Evolutionary conservation across 1,140 invertebrate species (phyloP).

Genomic region (Drosophila subobscura): DNA sequence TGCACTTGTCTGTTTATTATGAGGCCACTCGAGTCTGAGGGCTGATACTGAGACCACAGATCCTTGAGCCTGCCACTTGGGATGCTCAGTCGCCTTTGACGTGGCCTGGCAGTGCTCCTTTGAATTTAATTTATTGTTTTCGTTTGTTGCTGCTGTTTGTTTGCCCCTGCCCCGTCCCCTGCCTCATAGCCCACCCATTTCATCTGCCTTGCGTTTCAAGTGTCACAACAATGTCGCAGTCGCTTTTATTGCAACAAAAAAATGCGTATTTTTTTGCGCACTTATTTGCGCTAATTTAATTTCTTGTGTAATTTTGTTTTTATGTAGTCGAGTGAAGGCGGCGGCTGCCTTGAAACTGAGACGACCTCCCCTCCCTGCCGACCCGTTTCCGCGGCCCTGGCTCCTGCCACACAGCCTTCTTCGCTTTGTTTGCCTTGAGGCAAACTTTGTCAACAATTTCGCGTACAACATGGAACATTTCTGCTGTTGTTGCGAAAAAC

Average conservation of each 20-base stretch:
- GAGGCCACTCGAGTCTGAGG: slow-evolving; percentile 63
- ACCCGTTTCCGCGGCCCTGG: not conserved
- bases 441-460: slow-evolving; percentile 80
- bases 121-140: slow-evolving; percentile 82
- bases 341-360: slow-evolving; percentile 76
- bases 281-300: slow-evolving; percentile 80
- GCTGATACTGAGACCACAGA: slow-evolving; percentile 50
- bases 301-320: slow-evolving; percentile 81
- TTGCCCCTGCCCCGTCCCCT: slow-evolving; percentile 5
- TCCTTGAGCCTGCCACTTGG: slow-evolving; percentile 55
- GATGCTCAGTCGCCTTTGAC: slow-evolving; percentile 62
- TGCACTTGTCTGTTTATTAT: slow-evolving; percentile 75
- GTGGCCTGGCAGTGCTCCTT: slow-evolving; percentile 45
- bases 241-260: slow-evolving; percentile 74
- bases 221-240: slow-evolving; percentile 74
- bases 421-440: slow-evolving; percentile 74
- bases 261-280: slow-evolving; percentile 50
- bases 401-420: not conserved
- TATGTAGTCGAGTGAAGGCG: slow-evolving; percentile 69
- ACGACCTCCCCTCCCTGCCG: not conserved
- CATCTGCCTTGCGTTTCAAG: slow-evolving; percentile 41
- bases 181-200: not conserved
- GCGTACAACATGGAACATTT: slow-evolving; percentile 75
- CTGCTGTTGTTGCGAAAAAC: slow-evolving; percentile 73
- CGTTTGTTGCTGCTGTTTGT: slow-evolving; percentile 40